A percentile compares a stretch with the other conserved stretches of the same genome.
Evolutionary conservation across 2,797 vertebrate genomes (phyloP).

Genomic region (Poeciliopsis presidionis): DNA sequence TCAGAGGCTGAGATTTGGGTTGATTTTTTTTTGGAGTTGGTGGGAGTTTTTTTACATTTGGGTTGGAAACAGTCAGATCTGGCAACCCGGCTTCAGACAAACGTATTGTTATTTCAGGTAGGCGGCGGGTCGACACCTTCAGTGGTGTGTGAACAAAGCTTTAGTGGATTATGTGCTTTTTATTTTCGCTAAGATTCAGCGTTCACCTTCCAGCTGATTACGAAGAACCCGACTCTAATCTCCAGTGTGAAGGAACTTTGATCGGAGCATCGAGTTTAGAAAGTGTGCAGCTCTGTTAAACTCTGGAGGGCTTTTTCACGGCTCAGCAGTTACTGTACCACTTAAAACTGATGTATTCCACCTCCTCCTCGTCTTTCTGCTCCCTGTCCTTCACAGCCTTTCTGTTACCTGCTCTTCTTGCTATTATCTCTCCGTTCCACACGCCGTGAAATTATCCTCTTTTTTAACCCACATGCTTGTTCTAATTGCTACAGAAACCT

Average conservation of each 20-base stretch:
- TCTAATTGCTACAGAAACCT: constrained; percentile 60
- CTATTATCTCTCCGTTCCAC: constrained; percentile 41
- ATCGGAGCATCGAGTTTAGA: constrained; percentile 40
- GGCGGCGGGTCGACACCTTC: constrained; percentile 36
- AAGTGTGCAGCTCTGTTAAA: constrained; percentile 43
- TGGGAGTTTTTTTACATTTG: no score
- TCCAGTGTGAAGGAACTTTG: constrained; percentile 19
- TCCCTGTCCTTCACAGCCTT: constrained; percentile 55
- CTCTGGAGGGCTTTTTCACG: constrained; percentile 55
- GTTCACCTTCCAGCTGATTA: constrained; percentile 41
- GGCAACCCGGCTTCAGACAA: constrained; percentile 20
- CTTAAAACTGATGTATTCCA: constrained; percentile 62
- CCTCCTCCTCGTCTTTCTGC: constrained; percentile 48
- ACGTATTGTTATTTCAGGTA: constrained; percentile 39
- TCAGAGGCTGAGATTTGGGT: no score
- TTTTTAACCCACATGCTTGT: constrained; percentile 22
- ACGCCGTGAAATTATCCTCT: constrained; percentile 18
- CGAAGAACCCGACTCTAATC: constrained; percentile 26
- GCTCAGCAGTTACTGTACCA: constrained; percentile 61
- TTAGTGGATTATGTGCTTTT: not conserved
- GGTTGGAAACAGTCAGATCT: no score
- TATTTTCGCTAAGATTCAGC: constrained; percentile 30
- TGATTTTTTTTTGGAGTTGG: no score
- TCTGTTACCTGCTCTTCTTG: constrained; percentile 45
- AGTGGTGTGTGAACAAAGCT: constrained; percentile 19